Conservation (phyloP, 64 coral and sea anemone genomes). For the Dendronephthya gigantea region DNA sequence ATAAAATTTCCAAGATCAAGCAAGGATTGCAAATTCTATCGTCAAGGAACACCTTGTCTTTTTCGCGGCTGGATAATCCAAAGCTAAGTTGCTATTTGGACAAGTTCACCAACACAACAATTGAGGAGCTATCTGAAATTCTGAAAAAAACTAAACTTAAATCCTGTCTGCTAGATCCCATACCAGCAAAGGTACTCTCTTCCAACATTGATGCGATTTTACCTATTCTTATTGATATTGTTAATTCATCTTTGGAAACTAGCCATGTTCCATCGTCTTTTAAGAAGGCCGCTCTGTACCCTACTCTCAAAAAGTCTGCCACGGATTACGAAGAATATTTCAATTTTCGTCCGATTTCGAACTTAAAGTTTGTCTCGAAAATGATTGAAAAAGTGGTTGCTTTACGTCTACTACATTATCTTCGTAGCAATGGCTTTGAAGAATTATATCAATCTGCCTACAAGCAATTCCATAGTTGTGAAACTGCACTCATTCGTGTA, state of each 20-base stretch:
- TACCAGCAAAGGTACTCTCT: not conserved
- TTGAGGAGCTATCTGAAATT: not conserved
- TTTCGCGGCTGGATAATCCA: no score
- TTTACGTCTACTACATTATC: not conserved
- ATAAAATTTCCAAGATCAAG: slow-evolving; percentile 10
- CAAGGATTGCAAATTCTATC: no score
- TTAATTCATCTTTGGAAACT: not conserved
- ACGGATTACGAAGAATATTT: not conserved
- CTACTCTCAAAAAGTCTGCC: not conserved
- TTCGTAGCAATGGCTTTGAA: not conserved
- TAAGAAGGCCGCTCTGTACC: not conserved
- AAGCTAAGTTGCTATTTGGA: no score
- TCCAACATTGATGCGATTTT: not conserved
- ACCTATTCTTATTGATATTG: not conserved
- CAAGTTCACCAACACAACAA: not conserved
- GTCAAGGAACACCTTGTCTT: no score
- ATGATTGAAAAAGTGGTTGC: not conserved
- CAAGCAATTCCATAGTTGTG: not conserved
- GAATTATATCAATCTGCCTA: not conserved
- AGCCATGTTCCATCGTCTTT: not conserved
- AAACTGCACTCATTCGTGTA: not conserved
- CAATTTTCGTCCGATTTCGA: not conserved
- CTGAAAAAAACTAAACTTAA: not conserved
- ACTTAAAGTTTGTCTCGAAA: not conserved
- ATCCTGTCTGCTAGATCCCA: not conserved